Conservation (phyloP, 2,797 vertebrate species). For the Molossus alvarezi region DNA sequence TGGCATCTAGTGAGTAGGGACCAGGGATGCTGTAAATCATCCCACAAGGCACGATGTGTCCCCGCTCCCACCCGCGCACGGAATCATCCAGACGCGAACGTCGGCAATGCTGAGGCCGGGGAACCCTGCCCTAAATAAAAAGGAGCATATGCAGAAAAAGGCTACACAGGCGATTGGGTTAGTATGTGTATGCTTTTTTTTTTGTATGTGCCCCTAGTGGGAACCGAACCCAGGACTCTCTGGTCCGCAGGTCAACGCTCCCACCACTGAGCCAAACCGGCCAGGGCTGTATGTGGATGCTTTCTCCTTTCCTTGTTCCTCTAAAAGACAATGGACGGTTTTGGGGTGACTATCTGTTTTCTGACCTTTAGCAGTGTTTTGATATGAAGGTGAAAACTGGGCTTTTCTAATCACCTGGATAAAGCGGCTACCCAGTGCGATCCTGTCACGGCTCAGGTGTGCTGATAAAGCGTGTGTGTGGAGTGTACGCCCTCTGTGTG, state of each 20-base stretch:
- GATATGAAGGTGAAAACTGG: background rate
- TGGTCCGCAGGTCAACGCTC: too few species aligned
- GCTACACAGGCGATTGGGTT: background rate
- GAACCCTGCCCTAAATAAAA: background rate
- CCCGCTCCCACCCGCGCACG: accelerated
- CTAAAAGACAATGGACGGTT: background rate
- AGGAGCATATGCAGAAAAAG: slow-evolving; percentile 50
- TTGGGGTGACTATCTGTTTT: slow-evolving; percentile 47
- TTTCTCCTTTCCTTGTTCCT: background rate
- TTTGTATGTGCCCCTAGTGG: background rate
- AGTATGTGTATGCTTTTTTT: background rate
- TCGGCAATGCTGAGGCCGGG: background rate
- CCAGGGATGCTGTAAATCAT: background rate
- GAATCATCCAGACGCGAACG: background rate
- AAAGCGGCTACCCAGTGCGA: background rate
- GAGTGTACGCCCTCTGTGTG: background rate
- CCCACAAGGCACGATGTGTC: too few species aligned
- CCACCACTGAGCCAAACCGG: too few species aligned
- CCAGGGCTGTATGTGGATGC: background rate
- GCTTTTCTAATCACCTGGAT: background rate
- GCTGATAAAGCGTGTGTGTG: slow-evolving; percentile 82
- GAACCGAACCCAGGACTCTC: too few species aligned
- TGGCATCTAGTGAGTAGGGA: background rate
- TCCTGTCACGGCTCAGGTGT: slow-evolving; percentile 78
- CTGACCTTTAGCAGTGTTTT: slow-evolving; percentile 26